Conservation (phyloP, 2,888 invertebrate species). For the Cryptocheilus praepositus region DNA sequence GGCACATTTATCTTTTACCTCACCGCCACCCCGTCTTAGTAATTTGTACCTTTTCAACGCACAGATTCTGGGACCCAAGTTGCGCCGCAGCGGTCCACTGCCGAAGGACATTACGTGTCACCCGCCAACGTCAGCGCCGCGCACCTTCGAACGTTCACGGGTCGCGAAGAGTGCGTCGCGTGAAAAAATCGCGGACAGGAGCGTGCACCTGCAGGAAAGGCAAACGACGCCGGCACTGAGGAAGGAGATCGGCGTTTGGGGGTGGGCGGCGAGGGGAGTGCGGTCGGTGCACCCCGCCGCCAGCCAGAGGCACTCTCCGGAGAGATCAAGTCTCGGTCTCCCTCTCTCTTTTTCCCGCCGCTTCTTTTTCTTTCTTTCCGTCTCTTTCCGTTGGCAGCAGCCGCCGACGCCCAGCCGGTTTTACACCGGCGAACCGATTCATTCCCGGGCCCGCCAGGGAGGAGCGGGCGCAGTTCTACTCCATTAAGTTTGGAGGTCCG, state of each 20-base stretch:
- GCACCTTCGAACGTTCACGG: no score
- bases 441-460: constrained; percentile 46
- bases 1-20: no score
- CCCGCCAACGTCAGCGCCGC: no score
- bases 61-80: no score
- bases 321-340: constrained; percentile 60
- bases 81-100: no score
- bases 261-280: constrained; percentile 53
- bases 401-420: constrained; percentile 71
- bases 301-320: constrained; percentile 68
- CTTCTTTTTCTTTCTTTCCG: constrained; percentile 18
- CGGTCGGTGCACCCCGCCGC: constrained; percentile 59
- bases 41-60: no score
- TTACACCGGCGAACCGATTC: constrained; percentile 64
- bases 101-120: no score
- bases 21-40: no score
- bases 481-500: no score
- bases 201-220: constrained; percentile 54
- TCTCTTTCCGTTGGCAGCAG: constrained; percentile 54
- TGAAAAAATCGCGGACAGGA: not conserved
- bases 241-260: constrained; percentile 55
- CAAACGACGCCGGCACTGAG: constrained; percentile 61
- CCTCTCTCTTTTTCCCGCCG: constrained; percentile 13
- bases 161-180: not conserved
- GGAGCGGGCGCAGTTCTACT: constrained; percentile 30